phyloP scores from a whole-genome alignment of 2,797 vertebrate species.

The Hydrocynus forskahlii region DNA sequence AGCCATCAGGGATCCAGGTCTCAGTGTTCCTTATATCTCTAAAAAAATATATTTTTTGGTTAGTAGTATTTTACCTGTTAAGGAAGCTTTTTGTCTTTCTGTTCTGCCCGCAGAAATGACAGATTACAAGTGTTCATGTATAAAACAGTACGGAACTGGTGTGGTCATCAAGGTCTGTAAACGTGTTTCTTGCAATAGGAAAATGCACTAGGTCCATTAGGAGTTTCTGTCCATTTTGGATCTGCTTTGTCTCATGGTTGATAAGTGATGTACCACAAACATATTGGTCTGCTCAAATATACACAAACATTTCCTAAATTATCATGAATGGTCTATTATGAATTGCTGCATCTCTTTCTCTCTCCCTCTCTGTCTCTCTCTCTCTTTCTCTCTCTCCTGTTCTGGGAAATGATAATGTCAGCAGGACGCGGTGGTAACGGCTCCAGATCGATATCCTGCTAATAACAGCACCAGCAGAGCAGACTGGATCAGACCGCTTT shows the following conservation, averaged over 20 bases:
- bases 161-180: not conserved
- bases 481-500: constrained; percentile 69
- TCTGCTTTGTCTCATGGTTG: not conserved
- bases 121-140: constrained; percentile 10
- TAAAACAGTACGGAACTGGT: not conserved
- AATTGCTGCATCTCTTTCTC: not conserved
- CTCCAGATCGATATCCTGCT: constrained; percentile 75
- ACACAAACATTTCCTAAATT: constrained; percentile 28
- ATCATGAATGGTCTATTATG: constrained; percentile 12
- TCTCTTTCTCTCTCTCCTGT: constrained; percentile 17
- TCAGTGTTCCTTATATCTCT: not conserved
- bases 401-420: constrained; percentile 64
- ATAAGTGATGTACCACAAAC: not conserved
- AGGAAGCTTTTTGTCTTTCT: not conserved
- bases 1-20: not conserved
- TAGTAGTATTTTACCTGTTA: not conserved
- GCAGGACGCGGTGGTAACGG: constrained; percentile 72
- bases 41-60: not conserved
- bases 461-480: constrained; percentile 65
- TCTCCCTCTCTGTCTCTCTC: constrained; percentile 7
- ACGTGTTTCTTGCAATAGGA: not conserved
- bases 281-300: not conserved
- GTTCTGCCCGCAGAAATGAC: not conserved
- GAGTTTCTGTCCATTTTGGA: not conserved
- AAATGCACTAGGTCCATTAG: not conserved